These are phyloP conservation scores for Rhabdophis nuchalis DNA, from an alignment of 2,797 vertebrate genomes.

Conservation along the genomic window DNA sequence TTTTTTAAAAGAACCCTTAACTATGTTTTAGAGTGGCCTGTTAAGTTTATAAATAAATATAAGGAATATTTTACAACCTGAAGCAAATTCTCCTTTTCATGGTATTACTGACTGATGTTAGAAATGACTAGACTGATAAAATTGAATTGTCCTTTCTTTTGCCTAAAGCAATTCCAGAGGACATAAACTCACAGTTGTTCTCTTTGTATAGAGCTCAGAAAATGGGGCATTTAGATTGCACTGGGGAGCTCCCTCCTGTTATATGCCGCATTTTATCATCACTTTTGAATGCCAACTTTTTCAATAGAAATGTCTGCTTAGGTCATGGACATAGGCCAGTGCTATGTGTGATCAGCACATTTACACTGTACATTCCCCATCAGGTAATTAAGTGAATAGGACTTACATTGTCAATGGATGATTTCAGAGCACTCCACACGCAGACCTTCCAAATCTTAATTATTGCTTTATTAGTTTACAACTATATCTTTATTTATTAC, in stretches of 20 bases:
- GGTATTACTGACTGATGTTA: not conserved
- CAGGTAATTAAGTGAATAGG: not conserved
- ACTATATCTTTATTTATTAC: not conserved
- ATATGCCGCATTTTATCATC: not conserved
- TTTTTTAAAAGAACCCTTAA: not conserved
- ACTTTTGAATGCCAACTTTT: not conserved
- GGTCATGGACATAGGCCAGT: not conserved
- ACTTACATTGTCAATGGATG: not conserved
- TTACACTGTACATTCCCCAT: not conserved
- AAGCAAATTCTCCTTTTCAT: not conserved
- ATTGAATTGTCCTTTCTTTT: not conserved
- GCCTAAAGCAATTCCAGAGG: not conserved
- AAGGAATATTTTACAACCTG: not conserved
- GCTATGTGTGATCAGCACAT: not conserved
- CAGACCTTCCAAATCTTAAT: not conserved
- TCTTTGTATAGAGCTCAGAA: not conserved
- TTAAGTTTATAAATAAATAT: not conserved
- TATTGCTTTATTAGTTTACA: not conserved
- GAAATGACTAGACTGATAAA: not conserved
- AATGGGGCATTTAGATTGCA: not conserved
- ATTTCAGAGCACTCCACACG: not conserved
- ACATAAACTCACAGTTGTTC: not conserved
- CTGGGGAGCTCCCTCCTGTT: not conserved
- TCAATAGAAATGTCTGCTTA: not conserved
- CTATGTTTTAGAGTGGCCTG: not conserved